These are phyloP conservation scores for Acridotheres tristis DNA, from an alignment of 2,797 vertebrate genomes.

Conservation along the genomic window DNA sequence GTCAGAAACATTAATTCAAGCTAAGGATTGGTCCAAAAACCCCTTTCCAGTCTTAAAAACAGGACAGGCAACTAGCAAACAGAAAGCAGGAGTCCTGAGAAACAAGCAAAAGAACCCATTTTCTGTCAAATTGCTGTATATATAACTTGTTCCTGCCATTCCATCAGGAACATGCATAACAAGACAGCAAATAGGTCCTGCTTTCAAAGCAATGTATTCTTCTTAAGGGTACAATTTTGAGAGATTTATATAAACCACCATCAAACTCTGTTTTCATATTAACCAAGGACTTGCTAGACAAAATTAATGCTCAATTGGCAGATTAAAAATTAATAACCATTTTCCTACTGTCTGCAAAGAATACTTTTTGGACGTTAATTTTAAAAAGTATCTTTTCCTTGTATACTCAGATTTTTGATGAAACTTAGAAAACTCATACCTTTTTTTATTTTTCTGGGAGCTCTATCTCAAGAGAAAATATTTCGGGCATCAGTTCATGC, in stretches of 20 bases:
- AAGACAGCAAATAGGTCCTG: not conserved
- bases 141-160: not conserved
- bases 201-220: not conserved
- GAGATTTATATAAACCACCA: not conserved
- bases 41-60: not conserved
- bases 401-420: not conserved
- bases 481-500: not conserved
- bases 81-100: not conserved
- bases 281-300: slow-evolving; percentile 7
- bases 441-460: not conserved
- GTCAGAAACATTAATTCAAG: not conserved
- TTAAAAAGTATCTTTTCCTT: not conserved
- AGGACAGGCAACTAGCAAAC: not conserved
- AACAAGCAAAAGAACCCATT: not conserved
- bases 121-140: not conserved
- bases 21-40: not conserved
- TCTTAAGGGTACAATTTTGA: not conserved
- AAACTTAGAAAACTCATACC: not conserved
- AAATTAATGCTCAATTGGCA: not conserved
- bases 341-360: not conserved
- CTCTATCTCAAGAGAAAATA: not conserved
- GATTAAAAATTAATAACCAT: slow-evolving; percentile 30
- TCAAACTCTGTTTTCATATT: slow-evolving; percentile 13
- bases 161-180: not conserved
- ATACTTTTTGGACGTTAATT: not conserved